Evolutionary conservation across 1,140 invertebrate species (phyloP), one percentile per base, ranked within the genome.

Genomic region (Drosophila orena): DNA sequence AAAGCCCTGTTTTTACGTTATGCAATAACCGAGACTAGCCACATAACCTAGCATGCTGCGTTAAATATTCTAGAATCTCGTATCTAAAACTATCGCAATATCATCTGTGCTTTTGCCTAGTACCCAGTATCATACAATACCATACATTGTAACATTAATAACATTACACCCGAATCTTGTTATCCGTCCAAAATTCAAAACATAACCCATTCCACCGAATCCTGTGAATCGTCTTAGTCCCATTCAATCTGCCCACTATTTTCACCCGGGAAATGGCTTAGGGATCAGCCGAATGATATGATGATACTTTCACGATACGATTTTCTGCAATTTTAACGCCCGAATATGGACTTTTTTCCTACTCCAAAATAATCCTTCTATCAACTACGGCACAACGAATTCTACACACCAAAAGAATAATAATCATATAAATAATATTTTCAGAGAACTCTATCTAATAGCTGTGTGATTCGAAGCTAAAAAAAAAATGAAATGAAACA

Each of bases 1-100:
- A 91, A 91, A 91, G 91, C 91, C 91, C 88, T 91, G 91, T 91
- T 91, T 91, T 89, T 90, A 90, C 84, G 85, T 90, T 86, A 79
- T 74, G 69, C 77, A 69, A 79, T 75, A 86, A 62, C 76, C 58
- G 77, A 84, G 81, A 89, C 62, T 79, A 77, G 80, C 71, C 62
- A 83, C 60, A 79, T 60, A 44, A 88, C 66, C 80, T 89, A 89
- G 84, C 84, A 88, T 89, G 84, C 84, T 81, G 77, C 77, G 73
- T 90, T 91, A 90, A 89, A 57, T 76, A 77, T 90, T 81, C 57
- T 85, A 91, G 90, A 91, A 91, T 89, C 57, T 91, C 90, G 78
- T 89, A 90, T 89, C 85, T 50, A 54, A 78, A 89, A 80, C 65
- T 80, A 78, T 84, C 57, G 40, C 68, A 71, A 71, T 71, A 71